Percentiles rank a stretch among this genome's conserved stretches.
Conservation (phyloP, 2,888 invertebrate genomes). For the Drosophila lacicola region DNA sequence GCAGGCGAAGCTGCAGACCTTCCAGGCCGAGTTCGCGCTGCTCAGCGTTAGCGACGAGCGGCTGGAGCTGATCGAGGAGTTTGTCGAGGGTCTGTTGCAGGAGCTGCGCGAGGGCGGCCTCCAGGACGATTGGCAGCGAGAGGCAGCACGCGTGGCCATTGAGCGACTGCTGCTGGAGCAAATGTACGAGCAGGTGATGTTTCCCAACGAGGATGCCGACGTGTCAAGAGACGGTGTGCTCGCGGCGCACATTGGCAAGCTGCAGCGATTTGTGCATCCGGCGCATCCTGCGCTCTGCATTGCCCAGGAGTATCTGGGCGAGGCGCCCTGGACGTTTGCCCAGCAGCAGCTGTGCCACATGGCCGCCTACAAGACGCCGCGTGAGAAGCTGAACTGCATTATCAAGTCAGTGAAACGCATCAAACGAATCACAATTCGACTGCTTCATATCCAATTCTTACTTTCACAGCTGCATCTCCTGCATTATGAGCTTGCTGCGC, state of each 20-base stretch:
- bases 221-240: constrained; percentile 95
- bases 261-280: constrained; percentile 91
- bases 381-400: constrained; percentile 89
- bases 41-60: constrained; percentile 95
- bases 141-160: constrained; percentile 92
- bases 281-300: constrained; percentile 93
- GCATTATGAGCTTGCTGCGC: constrained; percentile 96
- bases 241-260: constrained; percentile 94
- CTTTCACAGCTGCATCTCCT: constrained; percentile 90
- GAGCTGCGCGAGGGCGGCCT: constrained; percentile 89
- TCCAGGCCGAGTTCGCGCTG: constrained; percentile 92
- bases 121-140: constrained; percentile 87
- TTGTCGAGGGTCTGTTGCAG: constrained; percentile 89
- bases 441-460: background rate
- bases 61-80: constrained; percentile 93
- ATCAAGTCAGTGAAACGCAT: constrained; percentile 75
- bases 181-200: constrained; percentile 96
- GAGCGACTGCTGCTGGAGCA: constrained; percentile 96
- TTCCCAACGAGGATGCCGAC: constrained; percentile 99
- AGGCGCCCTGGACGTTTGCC: constrained; percentile 98
- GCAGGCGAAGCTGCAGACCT: constrained; percentile 90
- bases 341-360: constrained; percentile 95
- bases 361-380: constrained; percentile 95
- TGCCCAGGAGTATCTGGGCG: constrained; percentile 93
- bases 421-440: fast-evolving